Evolutionary conservation across 1,140 invertebrate genomes (phyloP).

Genomic region (Palaemon carinicauda): DNA sequence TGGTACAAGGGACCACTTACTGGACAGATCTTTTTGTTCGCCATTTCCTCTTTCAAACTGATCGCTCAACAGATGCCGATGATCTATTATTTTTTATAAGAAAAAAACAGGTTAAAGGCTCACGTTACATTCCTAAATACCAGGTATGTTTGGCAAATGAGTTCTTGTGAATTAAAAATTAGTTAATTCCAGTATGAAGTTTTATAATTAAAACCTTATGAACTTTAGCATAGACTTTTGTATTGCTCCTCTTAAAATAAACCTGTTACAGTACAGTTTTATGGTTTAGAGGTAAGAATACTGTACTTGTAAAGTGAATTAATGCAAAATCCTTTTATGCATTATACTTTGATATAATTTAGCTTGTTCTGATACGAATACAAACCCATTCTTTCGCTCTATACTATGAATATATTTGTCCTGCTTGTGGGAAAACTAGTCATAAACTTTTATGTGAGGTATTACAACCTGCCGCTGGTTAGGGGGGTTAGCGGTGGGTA

Average conservation of each 20-base stretch:
- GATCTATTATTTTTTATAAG: slow-evolving; percentile 95
- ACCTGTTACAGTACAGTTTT: too few relatives aligned
- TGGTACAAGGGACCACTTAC: slow-evolving; percentile 90
- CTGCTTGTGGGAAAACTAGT: too few relatives aligned
- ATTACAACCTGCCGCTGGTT: too few relatives aligned
- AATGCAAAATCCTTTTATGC: background rate
- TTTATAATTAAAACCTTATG: background rate
- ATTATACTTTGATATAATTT: background rate
- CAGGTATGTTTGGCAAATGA: slow-evolving; percentile 71
- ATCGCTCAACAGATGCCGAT: slow-evolving; percentile 87
- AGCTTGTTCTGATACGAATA: too few relatives aligned
- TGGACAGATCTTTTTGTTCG: slow-evolving; percentile 96
- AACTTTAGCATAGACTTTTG: background rate
- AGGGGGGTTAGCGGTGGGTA: too few relatives aligned
- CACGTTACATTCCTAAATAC: slow-evolving; percentile 85
- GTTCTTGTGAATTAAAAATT: too few relatives aligned
- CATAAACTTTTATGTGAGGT: too few relatives aligned
- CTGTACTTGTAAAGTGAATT: too few relatives aligned
- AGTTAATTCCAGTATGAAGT: background rate
- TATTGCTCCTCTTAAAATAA: background rate
- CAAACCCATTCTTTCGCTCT: too few relatives aligned
- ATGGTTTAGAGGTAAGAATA: too few relatives aligned
- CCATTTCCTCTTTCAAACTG: slow-evolving; percentile 90
- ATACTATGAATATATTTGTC: too few relatives aligned
- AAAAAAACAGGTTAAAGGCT: slow-evolving; percentile 87